These are phyloP conservation scores for Antennarius striatus DNA, from an alignment of 2,113 vertebrate genomes.

Conservation along the genomic window DNA sequence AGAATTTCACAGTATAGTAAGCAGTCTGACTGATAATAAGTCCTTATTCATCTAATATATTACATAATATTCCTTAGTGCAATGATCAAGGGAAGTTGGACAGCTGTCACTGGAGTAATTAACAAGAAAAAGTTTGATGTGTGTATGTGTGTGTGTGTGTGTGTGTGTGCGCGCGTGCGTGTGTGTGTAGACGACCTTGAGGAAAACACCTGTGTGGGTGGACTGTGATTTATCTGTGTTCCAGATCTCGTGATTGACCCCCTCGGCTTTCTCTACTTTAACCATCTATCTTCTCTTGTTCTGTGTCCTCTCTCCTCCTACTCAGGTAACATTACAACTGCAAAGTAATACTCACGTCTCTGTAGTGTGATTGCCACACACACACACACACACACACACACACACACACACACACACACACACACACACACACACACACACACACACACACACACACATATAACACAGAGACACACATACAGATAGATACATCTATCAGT, in stretches of 20 bases:
- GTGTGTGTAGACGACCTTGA: conserved; percentile 57
- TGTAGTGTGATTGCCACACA: conserved; percentile 5
- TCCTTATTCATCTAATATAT: conserved; percentile 45
- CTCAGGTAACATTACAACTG: conserved; percentile 8
- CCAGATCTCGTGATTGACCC: conserved; percentile 53
- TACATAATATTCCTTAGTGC: conserved; percentile 25
- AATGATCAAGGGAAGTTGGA: conserved; percentile 31
- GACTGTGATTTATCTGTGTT: conserved; percentile 64
- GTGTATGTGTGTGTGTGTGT: no score
- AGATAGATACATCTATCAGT: not conserved
- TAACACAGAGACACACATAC: conserved; percentile 6
- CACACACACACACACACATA: conserved; percentile 9
- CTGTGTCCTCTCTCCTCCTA: conserved; percentile 28
- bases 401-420: conserved; percentile 5
- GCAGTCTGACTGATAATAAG: conserved; percentile 38
- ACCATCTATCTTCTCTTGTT: conserved; percentile 43
- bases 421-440: conserved; percentile 6
- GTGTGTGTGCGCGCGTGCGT: no score
- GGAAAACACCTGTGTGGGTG: conserved; percentile 51
- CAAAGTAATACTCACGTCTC: not conserved
- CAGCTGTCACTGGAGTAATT: conserved; percentile 54
- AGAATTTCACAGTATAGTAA: not conserved
- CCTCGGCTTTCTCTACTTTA: conserved; percentile 30
- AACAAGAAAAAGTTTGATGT: conserved; percentile 27
- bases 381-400: conserved; percentile 7